Evolutionary conservation across 1,140 invertebrate genomes (phyloP).

Genomic region (Delia radicum): DNA sequence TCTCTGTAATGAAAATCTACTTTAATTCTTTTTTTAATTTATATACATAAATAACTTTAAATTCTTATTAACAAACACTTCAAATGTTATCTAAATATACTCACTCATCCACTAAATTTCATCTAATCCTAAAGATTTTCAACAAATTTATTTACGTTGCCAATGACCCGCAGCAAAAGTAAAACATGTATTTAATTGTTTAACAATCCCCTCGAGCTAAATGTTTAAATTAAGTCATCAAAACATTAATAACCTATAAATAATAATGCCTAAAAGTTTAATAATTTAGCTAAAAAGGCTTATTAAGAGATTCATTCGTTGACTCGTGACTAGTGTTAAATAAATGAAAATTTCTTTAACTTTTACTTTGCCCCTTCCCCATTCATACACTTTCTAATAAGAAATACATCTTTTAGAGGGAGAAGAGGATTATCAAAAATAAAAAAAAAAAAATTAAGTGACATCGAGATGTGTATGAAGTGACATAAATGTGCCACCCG

Average conservation of each 20-base stretch:
- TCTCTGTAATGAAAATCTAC: neutral
- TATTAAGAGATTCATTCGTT: neutral
- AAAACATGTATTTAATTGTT: neutral
- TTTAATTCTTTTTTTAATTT: neutral
- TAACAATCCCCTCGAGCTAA: neutral
- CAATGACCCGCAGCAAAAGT: neutral
- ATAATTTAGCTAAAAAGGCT: neutral
- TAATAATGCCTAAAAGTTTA: neutral
- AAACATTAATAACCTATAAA: constrained; percentile 18
- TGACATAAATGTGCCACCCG: constrained; percentile 3
- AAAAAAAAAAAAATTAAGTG: neutral
- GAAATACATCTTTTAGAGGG: neutral
- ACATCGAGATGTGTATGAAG: neutral
- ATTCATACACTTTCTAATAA: neutral
- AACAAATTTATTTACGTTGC: neutral
- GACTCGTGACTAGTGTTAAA: constrained; percentile 11
- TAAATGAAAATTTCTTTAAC: neutral
- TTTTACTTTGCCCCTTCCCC: neutral
- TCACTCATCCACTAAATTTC: neutral
- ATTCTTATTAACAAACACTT: neutral
- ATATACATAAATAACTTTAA: neutral
- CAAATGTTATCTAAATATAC: neutral
- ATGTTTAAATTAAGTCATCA: neutral
- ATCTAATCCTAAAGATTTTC: neutral
- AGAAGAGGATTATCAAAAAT: neutral